Percentiles rank a stretch among this genome's conserved stretches.
Evolutionary conservation across 2,888 invertebrate genomes (phyloP).

Genomic region (Molorchus minor): DNA sequence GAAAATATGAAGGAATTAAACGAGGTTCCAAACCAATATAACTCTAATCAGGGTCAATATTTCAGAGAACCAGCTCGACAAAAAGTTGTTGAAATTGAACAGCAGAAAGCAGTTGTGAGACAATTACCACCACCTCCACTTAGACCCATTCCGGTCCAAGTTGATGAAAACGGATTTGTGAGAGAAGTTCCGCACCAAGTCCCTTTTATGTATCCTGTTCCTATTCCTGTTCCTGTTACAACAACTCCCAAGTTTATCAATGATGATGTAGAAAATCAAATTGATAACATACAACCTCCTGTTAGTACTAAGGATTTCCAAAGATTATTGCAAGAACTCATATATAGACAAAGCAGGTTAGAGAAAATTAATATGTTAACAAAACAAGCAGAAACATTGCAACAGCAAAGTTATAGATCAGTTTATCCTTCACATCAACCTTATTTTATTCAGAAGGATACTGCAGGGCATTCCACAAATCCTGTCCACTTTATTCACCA

Average conservation of each 20-base stretch:
- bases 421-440: slow-evolving; percentile 35
- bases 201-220: slow-evolving; percentile 27
- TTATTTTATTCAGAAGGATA: slow-evolving; percentile 44
- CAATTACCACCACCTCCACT: slow-evolving; percentile 47
- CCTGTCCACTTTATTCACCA: slow-evolving; percentile 41
- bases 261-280: slow-evolving; percentile 60
- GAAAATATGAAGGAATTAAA: slow-evolving; percentile 44
- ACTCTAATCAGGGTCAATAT: slow-evolving; percentile 44
- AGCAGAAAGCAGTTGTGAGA: slow-evolving; percentile 48
- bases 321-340: slow-evolving; percentile 71
- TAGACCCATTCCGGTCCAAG: slow-evolving; percentile 58
- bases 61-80: slow-evolving; percentile 40
- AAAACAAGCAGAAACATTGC: slow-evolving; percentile 41
- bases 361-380: slow-evolving; percentile 66
- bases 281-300: slow-evolving; percentile 72
- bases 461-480: slow-evolving; percentile 23
- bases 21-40: slow-evolving; percentile 44
- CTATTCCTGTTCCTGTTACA: slow-evolving; percentile 40
- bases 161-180: slow-evolving; percentile 58
- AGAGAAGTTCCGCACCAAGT: slow-evolving; percentile 52
- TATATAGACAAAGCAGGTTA: slow-evolving; percentile 70
- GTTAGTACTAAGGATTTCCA: slow-evolving; percentile 78
- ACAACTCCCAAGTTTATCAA: slow-evolving; percentile 41
- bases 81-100: slow-evolving; percentile 54
- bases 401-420: slow-evolving; percentile 28